Evolutionary conservation across 2,113 vertebrate species (phyloP).

Genomic region (Motacilla tschutschensis): DNA sequence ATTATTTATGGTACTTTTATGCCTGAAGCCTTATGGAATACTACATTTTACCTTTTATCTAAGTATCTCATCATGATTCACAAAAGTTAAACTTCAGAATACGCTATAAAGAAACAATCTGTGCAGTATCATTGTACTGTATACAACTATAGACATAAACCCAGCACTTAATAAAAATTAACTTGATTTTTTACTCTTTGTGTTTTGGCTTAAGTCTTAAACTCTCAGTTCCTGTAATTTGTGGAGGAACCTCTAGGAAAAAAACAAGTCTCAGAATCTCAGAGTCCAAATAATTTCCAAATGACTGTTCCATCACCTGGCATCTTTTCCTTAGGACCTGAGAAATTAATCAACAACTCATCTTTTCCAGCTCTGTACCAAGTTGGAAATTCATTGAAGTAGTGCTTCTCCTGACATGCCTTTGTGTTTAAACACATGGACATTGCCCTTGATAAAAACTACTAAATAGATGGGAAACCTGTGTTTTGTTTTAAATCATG

Average conservation of each 20-base stretch:
- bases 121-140: not conserved
- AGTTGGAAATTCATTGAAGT: not conserved
- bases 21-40: not conserved
- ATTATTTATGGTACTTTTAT: slow-evolving; percentile 24
- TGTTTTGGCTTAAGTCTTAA: not conserved
- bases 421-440: not conserved
- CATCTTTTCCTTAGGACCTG: not conserved
- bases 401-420: not conserved
- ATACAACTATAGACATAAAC: not conserved
- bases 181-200: not conserved
- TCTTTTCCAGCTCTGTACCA: not conserved
- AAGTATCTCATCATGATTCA: not conserved
- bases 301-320: not conserved
- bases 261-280: not conserved
- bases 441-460: not conserved
- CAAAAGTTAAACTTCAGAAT: not conserved
- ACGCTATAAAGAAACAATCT: not conserved
- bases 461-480: not conserved
- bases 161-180: not conserved
- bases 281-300: not conserved
- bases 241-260: not conserved
- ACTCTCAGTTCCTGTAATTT: not conserved
- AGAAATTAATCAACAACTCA: not conserved
- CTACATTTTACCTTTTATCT: not conserved
- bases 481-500: fast-evolving